phyloP scores from a whole-genome alignment of 2,888 invertebrate genomes.

The Drosophila neutralis region DNA sequence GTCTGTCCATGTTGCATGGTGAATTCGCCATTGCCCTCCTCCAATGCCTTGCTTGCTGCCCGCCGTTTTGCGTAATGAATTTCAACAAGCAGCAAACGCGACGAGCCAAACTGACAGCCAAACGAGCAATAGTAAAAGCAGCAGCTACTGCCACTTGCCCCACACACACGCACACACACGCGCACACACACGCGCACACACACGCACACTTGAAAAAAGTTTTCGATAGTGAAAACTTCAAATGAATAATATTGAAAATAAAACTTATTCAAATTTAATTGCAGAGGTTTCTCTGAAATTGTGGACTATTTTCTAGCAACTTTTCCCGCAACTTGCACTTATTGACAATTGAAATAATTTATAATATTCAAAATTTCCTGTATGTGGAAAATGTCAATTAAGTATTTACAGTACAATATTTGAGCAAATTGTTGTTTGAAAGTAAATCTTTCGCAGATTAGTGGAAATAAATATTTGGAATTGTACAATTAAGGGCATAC shows the following conservation, averaged over 20 bases:
- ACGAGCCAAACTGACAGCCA: slow-evolving; percentile 58
- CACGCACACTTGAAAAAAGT: slow-evolving; percentile 3
- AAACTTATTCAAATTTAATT: not conserved
- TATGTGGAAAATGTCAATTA: not conserved
- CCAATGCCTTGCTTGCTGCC: slow-evolving; percentile 28
- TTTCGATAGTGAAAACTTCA: not conserved
- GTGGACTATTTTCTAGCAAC: not conserved
- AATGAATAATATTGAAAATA: not conserved
- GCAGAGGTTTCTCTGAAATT: not conserved
- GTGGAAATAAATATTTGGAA: not conserved
- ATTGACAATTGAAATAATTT: not conserved
- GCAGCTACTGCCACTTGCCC: slow-evolving; percentile 44
- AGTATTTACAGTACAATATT: not conserved
- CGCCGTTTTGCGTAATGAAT: slow-evolving; percentile 72
- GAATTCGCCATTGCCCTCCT: slow-evolving; percentile 6
- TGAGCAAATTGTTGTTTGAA: not conserved
- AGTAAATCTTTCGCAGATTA: not conserved
- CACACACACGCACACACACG: slow-evolving; percentile 19
- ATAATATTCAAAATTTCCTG: not conserved
- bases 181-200: slow-evolving; percentile 20
- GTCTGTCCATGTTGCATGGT: slow-evolving; percentile 36
- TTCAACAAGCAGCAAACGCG: slow-evolving; percentile 63
- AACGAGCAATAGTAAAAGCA: slow-evolving; percentile 54
- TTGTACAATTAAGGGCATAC: not conserved
- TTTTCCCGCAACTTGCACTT: not conserved